phyloP scores from a whole-genome alignment of 2,888 invertebrate genomes.

The Cataglyphis albicans region DNA sequence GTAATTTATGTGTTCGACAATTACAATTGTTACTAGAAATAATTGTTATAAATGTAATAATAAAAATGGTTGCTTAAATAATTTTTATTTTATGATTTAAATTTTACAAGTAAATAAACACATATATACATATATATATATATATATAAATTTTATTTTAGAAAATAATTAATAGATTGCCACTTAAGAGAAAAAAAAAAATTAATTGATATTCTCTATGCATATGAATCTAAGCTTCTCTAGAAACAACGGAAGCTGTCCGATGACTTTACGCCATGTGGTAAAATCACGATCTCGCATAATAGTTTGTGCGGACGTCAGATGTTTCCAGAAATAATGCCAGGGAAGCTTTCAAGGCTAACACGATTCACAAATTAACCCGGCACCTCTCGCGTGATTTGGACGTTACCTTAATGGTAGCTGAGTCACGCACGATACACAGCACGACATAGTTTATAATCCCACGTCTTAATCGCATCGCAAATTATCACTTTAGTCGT shows the following conservation, averaged over 20 bases:
- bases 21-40: neutral
- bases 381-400: constrained; percentile 81
- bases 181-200: neutral
- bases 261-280: neutral
- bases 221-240: neutral
- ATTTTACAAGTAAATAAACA: neutral
- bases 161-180: neutral
- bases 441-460: constrained; percentile 77
- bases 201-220: neutral
- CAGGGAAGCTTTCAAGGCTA: constrained; percentile 60
- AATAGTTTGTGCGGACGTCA: constrained; percentile 54
- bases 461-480: constrained; percentile 80
- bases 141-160: neutral
- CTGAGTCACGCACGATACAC: constrained; percentile 80
- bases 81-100: constrained; percentile 7
- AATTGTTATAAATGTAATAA: constrained; percentile 2
- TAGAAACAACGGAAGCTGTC: neutral
- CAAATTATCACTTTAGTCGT: constrained; percentile 80
- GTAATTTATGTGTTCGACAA: neutral
- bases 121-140: no score
- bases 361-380: constrained; percentile 78
- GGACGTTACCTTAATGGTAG: constrained; percentile 78
- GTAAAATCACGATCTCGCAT: constrained; percentile 29
- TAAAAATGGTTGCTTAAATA: neutral
- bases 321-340: constrained; percentile 69